Conservation (phyloP, 2,113 vertebrate species). For the Falco punctatus region DNA sequence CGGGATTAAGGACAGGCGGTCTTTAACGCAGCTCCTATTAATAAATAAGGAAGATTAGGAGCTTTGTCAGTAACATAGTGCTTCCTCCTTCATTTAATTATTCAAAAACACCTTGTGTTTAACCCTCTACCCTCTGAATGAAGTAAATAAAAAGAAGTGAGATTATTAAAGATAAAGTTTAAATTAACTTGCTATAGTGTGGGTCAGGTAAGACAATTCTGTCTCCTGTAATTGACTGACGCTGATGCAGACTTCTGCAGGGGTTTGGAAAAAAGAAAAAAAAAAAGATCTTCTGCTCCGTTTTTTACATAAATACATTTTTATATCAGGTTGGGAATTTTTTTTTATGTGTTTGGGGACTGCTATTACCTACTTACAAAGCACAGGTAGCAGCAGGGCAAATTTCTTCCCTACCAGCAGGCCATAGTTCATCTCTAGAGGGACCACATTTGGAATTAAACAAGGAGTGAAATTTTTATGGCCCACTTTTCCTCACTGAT, state of each 20-base stretch:
- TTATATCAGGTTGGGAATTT: conserved; percentile 38
- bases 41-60: conserved; percentile 73
- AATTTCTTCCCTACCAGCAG: conserved; percentile 39
- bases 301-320: conserved; percentile 58
- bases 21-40: conserved; percentile 64
- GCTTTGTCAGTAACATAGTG: conserved; percentile 59
- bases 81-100: conserved; percentile 72
- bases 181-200: conserved; percentile 60
- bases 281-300: not conserved
- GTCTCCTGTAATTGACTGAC: not conserved
- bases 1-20: conserved; percentile 66
- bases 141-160: conserved; percentile 64
- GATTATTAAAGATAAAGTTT: conserved; percentile 70
- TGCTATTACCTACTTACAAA: conserved; percentile 44
- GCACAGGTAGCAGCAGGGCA: conserved; percentile 21
- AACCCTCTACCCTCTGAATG: conserved; percentile 46
- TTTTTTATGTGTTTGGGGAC: conserved; percentile 34
- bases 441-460: conserved; percentile 36
- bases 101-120: conserved; percentile 52
- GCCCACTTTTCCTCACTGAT: conserved; percentile 1
- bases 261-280: not conserved
- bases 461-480: conserved; percentile 35
- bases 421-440: conserved; percentile 43
- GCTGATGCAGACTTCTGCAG: not conserved
- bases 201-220: conserved; percentile 39